Base-by-base conservation (phyloP, 2,797 vertebrate species). In the Eleutherodactylus coqui region DNA sequence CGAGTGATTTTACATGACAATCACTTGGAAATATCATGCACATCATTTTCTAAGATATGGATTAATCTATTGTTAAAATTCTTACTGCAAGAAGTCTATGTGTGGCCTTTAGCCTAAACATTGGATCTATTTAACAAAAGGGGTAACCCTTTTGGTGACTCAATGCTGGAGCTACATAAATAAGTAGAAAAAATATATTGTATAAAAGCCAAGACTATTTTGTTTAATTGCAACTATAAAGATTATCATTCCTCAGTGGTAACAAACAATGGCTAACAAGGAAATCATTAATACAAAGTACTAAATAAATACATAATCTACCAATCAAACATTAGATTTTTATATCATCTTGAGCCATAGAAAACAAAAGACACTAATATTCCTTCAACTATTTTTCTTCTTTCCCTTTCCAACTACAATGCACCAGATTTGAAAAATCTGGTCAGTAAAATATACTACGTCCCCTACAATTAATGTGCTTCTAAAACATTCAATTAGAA, bases 401-500 rank as follows among this genome's bases (percentile, higher is more conserved):
- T 53, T 51, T 62, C 11, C 53, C n/a, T 38, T 84, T 60, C 75
- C 29, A 69, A 17, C 41, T 84, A 9, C 41, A 73, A 41, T 75
- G 47, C 70, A 70, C 41, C 75, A 62, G 47, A 82, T 83, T 83
- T 75, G 10, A 84, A 80, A 84, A 84, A 87, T 84, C 64, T 87
- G 69, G 76, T 45, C 69, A 73, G 38, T 79, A 87, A 64, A 87
- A 80, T 79, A 75, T 87, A 45, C 47, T 43, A 34, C 76, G 75
- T 78, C 60, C 72, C 53, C 47, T 77, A 78, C 36, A 78, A 82
- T 82, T 69, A 86, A 77, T 79, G 51, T 73, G 75, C 36, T 43
- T 84, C 75, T 83, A 83, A 83, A 78, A 79, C 51, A 79, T 83
- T 83, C 49, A 86, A 77, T 82, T 83, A 86, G 73, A 60, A 78